phyloP scores from a whole-genome alignment of 2,888 invertebrate species.

The Deilephila porcellus region DNA sequence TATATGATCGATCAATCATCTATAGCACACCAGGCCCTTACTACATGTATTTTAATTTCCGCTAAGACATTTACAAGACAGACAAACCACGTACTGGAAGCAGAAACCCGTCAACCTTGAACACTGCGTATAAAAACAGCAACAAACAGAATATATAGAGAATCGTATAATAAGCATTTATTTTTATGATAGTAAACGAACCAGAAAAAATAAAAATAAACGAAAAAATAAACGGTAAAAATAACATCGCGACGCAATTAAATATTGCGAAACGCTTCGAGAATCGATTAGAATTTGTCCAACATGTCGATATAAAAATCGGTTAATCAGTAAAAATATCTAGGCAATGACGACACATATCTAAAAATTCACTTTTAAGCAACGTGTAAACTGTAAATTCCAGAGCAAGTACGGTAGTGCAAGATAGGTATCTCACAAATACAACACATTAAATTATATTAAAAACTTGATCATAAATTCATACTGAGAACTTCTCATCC shows the following conservation, averaged over 20 bases:
- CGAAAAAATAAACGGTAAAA: conserved; percentile 2
- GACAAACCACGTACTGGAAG: neutral
- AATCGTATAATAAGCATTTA: conserved; percentile 2
- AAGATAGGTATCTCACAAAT: too few relatives aligned
- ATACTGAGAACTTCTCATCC: too few relatives aligned
- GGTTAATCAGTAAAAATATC: too few relatives aligned
- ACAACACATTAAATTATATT: neutral
- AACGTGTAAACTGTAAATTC: too few relatives aligned
- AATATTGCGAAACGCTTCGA: neutral
- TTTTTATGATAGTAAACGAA: conserved; percentile 8
- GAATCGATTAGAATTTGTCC: neutral
- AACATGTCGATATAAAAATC: too few relatives aligned
- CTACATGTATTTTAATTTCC: neutral
- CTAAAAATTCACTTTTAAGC: too few relatives aligned
- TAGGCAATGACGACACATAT: too few relatives aligned
- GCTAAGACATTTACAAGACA: neutral
- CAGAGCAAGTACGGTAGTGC: too few relatives aligned
- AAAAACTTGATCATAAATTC: neutral
- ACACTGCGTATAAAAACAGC: conserved; percentile 9
- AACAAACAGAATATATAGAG: conserved; percentile 12
- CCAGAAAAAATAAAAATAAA: neutral
- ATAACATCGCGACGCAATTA: neutral
- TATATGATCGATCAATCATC: too few relatives aligned
- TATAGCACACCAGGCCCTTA: too few relatives aligned
- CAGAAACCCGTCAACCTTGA: conserved; percentile 19